A percentile compares a stretch with the other conserved stretches of the same genome.
Conservation (phyloP, 64 coral and sea anemone genomes). For the Platygyra sinensis region DNA sequence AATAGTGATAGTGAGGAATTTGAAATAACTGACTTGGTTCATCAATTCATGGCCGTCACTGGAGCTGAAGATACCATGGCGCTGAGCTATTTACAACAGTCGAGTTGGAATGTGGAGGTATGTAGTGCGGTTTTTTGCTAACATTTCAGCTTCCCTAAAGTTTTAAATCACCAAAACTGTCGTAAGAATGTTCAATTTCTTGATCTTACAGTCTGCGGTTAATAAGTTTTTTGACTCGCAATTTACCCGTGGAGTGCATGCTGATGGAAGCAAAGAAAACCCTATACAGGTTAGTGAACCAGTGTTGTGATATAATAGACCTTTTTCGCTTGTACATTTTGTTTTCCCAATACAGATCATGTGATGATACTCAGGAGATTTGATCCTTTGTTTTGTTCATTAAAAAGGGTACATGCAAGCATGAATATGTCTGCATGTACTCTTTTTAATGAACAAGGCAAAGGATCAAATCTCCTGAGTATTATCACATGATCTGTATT, state of each 20-base stretch:
- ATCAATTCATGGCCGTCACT: constrained; percentile 40
- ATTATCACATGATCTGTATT: too few species aligned
- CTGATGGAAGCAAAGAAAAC: background rate
- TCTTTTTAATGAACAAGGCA: too few species aligned
- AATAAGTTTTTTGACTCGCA: constrained; percentile 3
- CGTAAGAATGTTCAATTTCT: background rate
- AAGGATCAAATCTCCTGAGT: too few species aligned
- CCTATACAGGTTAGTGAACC: constrained; percentile 3
- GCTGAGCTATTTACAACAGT: constrained; percentile 15
- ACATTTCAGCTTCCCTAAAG: background rate
- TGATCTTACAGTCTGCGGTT: background rate
- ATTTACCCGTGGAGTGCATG: background rate
- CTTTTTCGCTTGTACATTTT: too few species aligned
- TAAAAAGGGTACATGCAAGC: too few species aligned
- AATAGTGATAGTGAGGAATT: background rate
- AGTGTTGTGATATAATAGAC: too few species aligned
- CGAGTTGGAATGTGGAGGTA: constrained; percentile 46
- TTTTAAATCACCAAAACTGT: background rate
- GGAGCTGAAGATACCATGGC: constrained; percentile 42
- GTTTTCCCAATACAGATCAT: too few species aligned
- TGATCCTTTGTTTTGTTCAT: too few species aligned
- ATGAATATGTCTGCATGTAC: too few species aligned
- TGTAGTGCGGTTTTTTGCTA: background rate
- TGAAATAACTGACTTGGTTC: constrained; percentile 7
- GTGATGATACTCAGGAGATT: too few species aligned